These are phyloP conservation scores for Heliopora coerulea DNA, from an alignment of 92 coral and sea anemone species.

Conservation along the genomic window DNA sequence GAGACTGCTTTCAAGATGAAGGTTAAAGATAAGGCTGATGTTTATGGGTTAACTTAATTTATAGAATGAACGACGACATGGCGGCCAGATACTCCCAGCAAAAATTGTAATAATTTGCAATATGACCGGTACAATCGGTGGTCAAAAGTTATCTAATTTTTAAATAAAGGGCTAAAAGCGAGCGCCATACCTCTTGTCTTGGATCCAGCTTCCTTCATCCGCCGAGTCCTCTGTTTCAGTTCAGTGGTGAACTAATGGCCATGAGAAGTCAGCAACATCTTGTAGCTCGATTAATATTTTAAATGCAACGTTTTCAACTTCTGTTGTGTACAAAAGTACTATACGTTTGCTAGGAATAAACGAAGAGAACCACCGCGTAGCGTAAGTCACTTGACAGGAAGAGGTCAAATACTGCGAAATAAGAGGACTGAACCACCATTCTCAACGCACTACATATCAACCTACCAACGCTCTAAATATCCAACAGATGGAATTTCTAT, in stretches of 20 bases:
- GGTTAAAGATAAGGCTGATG: no score
- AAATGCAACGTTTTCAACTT: background rate
- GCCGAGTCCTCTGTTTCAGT: constrained; percentile 2
- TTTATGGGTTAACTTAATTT: no score
- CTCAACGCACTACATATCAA: no score
- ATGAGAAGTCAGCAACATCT: constrained; percentile 7
- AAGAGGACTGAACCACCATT: constrained; percentile 8
- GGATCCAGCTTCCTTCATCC: background rate
- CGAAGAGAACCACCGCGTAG: background rate
- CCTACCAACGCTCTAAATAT: background rate
- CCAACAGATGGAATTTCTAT: background rate
- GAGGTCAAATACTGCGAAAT: background rate
- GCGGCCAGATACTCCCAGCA: no score
- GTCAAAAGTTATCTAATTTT: background rate
- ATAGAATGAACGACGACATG: no score
- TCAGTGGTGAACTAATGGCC: background rate
- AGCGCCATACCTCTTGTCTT: background rate
- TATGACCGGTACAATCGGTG: no score
- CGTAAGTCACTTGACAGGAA: background rate
- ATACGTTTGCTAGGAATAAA: background rate
- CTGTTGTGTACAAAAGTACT: constrained; percentile 16
- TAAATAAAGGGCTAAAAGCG: no score
- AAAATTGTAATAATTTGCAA: no score
- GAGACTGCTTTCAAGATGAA: no score
- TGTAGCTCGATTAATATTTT: constrained; percentile 8